A percentile compares a stretch with the other conserved stretches of the same genome.
phyloP scores from a whole-genome alignment of 2,888 invertebrate genomes.

The Eristalis intricaria region DNA sequence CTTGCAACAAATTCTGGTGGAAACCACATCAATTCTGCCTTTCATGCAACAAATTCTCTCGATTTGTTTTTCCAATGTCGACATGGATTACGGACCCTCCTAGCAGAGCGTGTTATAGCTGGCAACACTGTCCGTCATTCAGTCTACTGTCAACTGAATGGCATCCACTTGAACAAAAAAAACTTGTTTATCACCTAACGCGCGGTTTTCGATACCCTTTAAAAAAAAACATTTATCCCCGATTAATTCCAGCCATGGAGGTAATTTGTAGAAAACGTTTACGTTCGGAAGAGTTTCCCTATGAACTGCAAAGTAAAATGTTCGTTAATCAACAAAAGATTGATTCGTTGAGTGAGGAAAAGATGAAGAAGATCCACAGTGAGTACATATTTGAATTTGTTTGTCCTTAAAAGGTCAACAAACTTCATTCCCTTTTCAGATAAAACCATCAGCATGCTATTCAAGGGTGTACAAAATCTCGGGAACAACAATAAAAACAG shows the following conservation, averaged over 20 bases:
- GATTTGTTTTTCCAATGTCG: not conserved
- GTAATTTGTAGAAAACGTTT: conserved; percentile 63
- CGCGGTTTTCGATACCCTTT: conserved; percentile 18
- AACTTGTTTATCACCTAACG: conserved; percentile 39
- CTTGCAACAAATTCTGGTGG: not conserved
- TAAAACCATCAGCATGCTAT: conserved; percentile 71
- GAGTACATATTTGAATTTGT: conserved; percentile 9
- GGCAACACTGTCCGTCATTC: not conserved
- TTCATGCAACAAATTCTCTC: not conserved
- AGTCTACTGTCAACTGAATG: conserved; percentile 9
- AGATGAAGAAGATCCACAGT: conserved; percentile 73
- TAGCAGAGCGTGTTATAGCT: not conserved
- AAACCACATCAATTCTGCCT: not conserved
- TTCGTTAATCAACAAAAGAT: conserved; percentile 71
- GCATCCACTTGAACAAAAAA: conserved; percentile 31
- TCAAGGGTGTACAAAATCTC: conserved; percentile 64
- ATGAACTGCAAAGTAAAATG: conserved; percentile 67
- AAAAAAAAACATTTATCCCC: not conserved
- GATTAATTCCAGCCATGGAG: conserved; percentile 39
- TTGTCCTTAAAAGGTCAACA: not conserved
- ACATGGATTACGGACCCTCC: not conserved
- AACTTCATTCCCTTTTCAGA: conserved; percentile 26
- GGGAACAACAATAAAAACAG: conserved; percentile 40
- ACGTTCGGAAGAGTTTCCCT: conserved; percentile 66
- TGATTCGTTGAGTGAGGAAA: conserved; percentile 55